These are phyloP conservation scores for Diplolepis rosae DNA, from an alignment of 2,888 invertebrate species.

Conservation along the genomic window DNA sequence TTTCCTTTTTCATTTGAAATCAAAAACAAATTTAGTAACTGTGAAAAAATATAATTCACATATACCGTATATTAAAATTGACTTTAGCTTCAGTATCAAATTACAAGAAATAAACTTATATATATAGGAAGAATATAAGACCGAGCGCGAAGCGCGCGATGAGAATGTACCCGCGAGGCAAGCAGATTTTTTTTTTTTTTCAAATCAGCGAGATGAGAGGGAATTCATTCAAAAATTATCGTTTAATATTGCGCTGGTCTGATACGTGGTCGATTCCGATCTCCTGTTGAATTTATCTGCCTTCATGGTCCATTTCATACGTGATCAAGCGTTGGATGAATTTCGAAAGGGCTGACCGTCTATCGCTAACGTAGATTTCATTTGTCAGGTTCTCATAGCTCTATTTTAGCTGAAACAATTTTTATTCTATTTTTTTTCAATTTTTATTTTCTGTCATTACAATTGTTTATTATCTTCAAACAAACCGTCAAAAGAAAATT, in stretches of 20 bases:
- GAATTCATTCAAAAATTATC: conserved; percentile 37
- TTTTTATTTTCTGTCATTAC: neutral
- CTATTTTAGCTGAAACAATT: neutral
- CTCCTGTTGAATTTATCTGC: conserved; percentile 36
- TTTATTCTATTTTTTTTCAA: neutral
- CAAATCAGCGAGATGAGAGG: too few species aligned
- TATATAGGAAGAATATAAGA: too few species aligned
- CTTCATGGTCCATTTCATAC: conserved; percentile 29
- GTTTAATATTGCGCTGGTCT: neutral
- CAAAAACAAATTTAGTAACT: too few species aligned
- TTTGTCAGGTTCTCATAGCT: neutral
- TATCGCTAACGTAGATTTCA: conserved; percentile 2
- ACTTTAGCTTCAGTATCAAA: too few species aligned
- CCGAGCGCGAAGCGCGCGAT: too few species aligned
- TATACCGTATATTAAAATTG: too few species aligned
- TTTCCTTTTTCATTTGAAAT: too few species aligned
- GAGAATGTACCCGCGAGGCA: too few species aligned
- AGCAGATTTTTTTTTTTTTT: too few species aligned
- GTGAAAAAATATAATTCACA: too few species aligned
- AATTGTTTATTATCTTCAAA: neutral
- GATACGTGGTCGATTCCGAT: neutral
- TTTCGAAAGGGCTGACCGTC: neutral
- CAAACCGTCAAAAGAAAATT: too few species aligned
- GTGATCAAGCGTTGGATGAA: neutral
- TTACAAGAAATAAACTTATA: too few species aligned